Evolutionary conservation across 2,888 invertebrate species (phyloP), one percentile per base, ranked within the genome.

Genomic region (Stratiomys singularior): DNA sequence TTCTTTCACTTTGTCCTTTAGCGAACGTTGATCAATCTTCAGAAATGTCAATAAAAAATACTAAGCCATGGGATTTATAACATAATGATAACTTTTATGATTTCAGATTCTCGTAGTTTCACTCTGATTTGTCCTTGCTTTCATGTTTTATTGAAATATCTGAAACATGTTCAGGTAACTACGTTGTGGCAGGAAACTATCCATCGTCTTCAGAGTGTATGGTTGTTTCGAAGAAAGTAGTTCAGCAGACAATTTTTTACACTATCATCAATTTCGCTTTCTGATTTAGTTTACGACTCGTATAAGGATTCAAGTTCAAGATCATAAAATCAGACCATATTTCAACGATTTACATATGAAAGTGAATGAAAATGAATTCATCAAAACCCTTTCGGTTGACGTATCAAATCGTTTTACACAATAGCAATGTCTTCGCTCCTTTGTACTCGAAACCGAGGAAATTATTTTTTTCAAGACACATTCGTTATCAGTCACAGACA

Each of bases 361-460:
- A 58, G 60, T 58, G 15, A 18, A 23, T 13, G n/a, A 56, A 18
- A 21, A 30, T 21, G 58, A 28, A 74, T 58, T 37, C 74, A 74
- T 74, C 74, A 74, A n/a, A n/a, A 74, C 74, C 74, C 74, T 74
- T 74, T 72, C 37, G 44, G 74, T 27, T 74, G 74, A 60, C 74
- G 23, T 27, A 60, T 60, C 23, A 44, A 58, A 74, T 37, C 58
- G 23, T 30, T 37, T 37, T 30, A 60, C 74, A 74, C 21, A 74
- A 74, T 74, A 37, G 74, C 58, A 13, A 74, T 58, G 74, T 74
- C 74, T 60, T 74, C 74, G 74, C 74, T 58, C 58, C 15, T 60
- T 74, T 37, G 37, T 37, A 37, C 13, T 27, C 18, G 27, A 37
- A 13, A 58, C 60, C 18, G 15, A 74, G 21, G 23, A 74, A 72